phyloP scores from a whole-genome alignment of 1,140 invertebrate species.

The Drosophila jambulina region DNA sequence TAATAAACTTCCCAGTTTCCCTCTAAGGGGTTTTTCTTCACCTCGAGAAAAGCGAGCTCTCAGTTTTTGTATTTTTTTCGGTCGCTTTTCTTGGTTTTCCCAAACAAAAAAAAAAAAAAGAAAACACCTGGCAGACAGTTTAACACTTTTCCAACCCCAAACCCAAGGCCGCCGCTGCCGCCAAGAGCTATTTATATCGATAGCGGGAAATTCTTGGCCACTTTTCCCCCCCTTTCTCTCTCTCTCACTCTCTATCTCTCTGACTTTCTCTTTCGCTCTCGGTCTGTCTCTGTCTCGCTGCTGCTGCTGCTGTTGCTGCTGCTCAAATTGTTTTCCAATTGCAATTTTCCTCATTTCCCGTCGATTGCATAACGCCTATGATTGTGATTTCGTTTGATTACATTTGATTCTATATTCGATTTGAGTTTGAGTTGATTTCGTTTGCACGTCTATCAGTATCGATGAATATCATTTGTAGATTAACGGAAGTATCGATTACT shows the following conservation, averaged over 20 bases:
- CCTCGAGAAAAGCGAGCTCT: conserved; percentile 11
- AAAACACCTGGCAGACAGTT: conserved; percentile 44
- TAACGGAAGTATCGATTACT: conserved; percentile 6
- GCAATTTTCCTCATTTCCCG: conserved; percentile 51
- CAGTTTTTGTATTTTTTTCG: not conserved
- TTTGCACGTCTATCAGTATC: conserved; percentile 12
- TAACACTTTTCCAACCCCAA: conserved; percentile 31
- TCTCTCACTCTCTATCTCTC: not conserved
- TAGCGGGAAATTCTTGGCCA: conserved; percentile 40
- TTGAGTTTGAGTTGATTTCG: conserved; percentile 33
- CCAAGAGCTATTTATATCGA: conserved; percentile 38
- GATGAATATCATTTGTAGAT: conserved; percentile 17
- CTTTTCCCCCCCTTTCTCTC: not conserved
- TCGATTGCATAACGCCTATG: conserved; percentile 51
- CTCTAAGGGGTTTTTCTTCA: not conserved
- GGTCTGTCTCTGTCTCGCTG: conserved; percentile 47
- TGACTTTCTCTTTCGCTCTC: conserved; percentile 26
- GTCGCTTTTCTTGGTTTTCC: conserved; percentile 1
- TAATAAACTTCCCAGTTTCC: conserved; percentile 26
- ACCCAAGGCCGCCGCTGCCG: conserved; percentile 33
- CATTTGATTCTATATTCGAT: conserved; percentile 37
- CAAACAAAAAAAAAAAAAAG: not conserved
- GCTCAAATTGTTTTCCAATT: conserved; percentile 52
- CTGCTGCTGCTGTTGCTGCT: conserved; percentile 21
- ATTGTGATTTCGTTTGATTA: conserved; percentile 49